Conservation (phyloP, 2,888 invertebrate genomes). For the Augochlorella aurata region DNA sequence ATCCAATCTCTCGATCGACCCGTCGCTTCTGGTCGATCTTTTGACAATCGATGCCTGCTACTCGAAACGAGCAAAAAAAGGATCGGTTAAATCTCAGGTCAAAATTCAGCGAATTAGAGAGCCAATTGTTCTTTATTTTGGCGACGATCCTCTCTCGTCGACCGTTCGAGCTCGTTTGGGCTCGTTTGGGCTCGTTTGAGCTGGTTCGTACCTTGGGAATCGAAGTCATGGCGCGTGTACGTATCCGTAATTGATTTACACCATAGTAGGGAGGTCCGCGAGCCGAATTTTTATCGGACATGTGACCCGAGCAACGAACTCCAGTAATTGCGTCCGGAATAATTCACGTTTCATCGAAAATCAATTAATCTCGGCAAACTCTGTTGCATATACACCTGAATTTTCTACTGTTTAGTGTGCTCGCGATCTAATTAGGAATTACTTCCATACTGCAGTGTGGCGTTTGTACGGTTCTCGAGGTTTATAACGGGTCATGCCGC, state of each 20-base stretch:
- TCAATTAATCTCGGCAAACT: slow-evolving; percentile 17
- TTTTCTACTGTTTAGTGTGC: background rate
- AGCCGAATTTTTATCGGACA: slow-evolving; percentile 49
- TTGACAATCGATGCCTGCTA: background rate
- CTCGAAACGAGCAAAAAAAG: background rate
- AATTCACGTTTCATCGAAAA: slow-evolving; percentile 23
- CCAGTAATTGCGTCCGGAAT: slow-evolving; percentile 49
- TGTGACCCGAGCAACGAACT: slow-evolving; percentile 27
- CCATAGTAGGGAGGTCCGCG: slow-evolving; percentile 33
- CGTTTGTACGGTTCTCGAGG: too few species aligned
- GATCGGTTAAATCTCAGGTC: slow-evolving; percentile 2
- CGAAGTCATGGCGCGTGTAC: slow-evolving; percentile 17
- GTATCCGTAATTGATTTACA: slow-evolving; percentile 53
- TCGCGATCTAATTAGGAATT: background rate
- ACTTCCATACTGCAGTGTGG: background rate
- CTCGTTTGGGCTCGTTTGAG: slow-evolving; percentile 10
- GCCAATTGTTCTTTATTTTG: slow-evolving; percentile 11
- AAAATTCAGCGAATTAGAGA: slow-evolving; percentile 7
- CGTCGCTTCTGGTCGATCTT: background rate
- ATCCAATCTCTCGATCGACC: background rate
- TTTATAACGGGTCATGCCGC: too few species aligned
- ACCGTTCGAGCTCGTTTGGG: background rate
- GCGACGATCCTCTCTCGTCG: background rate
- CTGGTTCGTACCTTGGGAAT: slow-evolving; percentile 8
- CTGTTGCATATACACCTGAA: background rate